A percentile compares a stretch with the other conserved stretches of the same genome.
Conservation (phyloP, 2,113 vertebrate genomes). For the Semicossyphus pulcher region DNA sequence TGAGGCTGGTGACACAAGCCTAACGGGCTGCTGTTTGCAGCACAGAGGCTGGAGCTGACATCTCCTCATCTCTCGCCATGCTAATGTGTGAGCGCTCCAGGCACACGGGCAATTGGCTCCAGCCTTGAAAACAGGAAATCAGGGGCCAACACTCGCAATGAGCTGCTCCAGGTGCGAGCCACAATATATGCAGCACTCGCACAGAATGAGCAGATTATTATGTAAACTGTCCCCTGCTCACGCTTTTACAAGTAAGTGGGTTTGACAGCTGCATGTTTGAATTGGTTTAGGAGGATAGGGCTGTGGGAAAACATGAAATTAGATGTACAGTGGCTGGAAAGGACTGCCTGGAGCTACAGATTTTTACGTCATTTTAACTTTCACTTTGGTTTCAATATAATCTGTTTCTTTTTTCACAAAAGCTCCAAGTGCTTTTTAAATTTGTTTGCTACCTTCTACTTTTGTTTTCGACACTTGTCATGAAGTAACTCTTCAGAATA, state of each 20-base stretch:
- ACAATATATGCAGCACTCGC: constrained; percentile 40
- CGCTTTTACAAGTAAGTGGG: constrained; percentile 40
- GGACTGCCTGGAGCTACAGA: constrained; percentile 28
- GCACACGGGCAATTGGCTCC: constrained; percentile 44
- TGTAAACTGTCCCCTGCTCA: constrained; percentile 47
- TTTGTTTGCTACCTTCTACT: not conserved
- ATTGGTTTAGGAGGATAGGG: constrained; percentile 39
- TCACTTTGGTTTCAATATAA: constrained; percentile 19
- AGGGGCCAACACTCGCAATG: constrained; percentile 5
- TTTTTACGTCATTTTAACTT: constrained; percentile 34
- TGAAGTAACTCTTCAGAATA: not conserved
- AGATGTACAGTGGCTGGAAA: constrained; percentile 23
- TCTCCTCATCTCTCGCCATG: constrained; percentile 41
- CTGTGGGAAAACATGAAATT: constrained; percentile 44
- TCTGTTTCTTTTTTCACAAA: constrained; percentile 1
- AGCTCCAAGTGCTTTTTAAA: not conserved
- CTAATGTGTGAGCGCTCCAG: constrained; percentile 61
- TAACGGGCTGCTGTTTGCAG: constrained; percentile 25
- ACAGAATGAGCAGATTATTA: constrained; percentile 59
- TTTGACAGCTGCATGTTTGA: constrained; percentile 52
- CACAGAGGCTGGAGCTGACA: constrained; percentile 30
- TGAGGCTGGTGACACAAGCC: constrained; percentile 29
- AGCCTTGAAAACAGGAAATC: constrained; percentile 35
- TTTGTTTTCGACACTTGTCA: not conserved
- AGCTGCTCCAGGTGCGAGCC: constrained; percentile 53